A percentile compares a stretch with the other conserved stretches of the same genome.
Conservation (phyloP, 2,113 vertebrate species). For the Balaenoptera acutorostrata region DNA sequence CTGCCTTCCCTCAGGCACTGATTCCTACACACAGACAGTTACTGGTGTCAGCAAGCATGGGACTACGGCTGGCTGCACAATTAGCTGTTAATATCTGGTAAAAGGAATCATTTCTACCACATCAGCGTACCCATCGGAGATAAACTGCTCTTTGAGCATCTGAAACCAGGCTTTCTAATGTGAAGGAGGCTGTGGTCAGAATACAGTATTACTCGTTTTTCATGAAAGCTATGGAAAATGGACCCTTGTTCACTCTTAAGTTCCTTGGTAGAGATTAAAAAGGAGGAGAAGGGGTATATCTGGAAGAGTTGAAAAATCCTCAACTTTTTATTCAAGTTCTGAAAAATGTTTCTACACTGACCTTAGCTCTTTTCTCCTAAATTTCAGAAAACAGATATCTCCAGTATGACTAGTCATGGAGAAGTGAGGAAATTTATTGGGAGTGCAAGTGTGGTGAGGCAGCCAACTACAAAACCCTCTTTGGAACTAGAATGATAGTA, state of each 20-base stretch:
- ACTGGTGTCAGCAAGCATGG: conserved; percentile 71
- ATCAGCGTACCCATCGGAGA: conserved; percentile 44
- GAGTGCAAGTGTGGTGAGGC: neutral
- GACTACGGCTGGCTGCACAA: conserved; percentile 65
- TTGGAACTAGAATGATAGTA: conserved; percentile 13
- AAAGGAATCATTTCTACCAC: conserved; percentile 68
- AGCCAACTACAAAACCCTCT: neutral
- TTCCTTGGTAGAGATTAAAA: neutral
- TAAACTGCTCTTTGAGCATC: conserved; percentile 45
- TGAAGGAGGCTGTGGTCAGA: conserved; percentile 26
- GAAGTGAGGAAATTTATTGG: neutral
- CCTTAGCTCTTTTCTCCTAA: neutral
- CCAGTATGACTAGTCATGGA: neutral
- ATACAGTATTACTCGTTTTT: conserved; percentile 27
- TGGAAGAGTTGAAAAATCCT: neutral
- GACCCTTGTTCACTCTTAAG: neutral
- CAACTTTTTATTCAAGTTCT: neutral
- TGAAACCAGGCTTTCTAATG: neutral
- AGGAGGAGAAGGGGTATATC: neutral
- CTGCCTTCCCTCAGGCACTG: conserved; percentile 31
- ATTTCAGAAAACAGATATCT: neutral
- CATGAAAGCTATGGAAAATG: neutral
- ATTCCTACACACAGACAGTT: conserved; percentile 63
- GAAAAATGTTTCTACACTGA: neutral
- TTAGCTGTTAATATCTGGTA: conserved; percentile 75